phyloP scores from a whole-genome alignment of 2,888 invertebrate species.

The Melanophora roralis region DNA sequence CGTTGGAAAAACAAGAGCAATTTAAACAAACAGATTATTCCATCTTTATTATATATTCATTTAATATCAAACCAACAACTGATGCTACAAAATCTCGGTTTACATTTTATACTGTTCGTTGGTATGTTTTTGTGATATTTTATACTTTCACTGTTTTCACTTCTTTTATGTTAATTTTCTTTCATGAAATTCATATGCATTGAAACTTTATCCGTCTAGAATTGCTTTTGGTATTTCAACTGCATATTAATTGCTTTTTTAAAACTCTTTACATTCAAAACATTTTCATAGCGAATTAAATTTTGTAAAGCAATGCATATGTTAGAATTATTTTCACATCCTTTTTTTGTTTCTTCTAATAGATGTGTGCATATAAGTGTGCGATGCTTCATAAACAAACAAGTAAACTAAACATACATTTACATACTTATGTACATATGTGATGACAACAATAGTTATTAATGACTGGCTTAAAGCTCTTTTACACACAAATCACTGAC shows the following conservation, averaged over 20 bases:
- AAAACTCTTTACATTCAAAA: too few relatives aligned
- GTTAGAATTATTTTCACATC: neutral
- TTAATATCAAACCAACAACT: neutral
- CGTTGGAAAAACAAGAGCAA: conserved; percentile 25
- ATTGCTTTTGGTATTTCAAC: conserved; percentile 19
- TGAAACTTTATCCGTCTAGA: neutral
- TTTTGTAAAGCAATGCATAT: neutral
- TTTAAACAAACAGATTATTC: neutral
- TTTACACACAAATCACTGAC: neutral
- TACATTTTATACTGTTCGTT: neutral
- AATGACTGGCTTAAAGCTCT: conserved; percentile 23
- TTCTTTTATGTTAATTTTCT: neutral
- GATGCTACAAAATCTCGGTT: neutral
- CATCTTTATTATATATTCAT: neutral
- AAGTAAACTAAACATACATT: too few relatives aligned
- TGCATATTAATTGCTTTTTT: conserved; percentile 4
- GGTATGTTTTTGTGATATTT: neutral
- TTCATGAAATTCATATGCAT: neutral
- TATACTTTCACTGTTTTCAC: conserved; percentile 8
- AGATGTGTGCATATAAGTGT: too few relatives aligned
- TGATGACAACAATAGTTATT: conserved; percentile 24
- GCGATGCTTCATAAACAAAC: too few relatives aligned
- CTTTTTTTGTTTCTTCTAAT: neutral
- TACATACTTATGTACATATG: neutral
- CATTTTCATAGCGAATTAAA: neutral